A percentile compares a stretch with the other conserved stretches of the same genome.
Conservation (phyloP, 2,113 vertebrate genomes). For the Sinocyclocheilus maitianheensis region DNA sequence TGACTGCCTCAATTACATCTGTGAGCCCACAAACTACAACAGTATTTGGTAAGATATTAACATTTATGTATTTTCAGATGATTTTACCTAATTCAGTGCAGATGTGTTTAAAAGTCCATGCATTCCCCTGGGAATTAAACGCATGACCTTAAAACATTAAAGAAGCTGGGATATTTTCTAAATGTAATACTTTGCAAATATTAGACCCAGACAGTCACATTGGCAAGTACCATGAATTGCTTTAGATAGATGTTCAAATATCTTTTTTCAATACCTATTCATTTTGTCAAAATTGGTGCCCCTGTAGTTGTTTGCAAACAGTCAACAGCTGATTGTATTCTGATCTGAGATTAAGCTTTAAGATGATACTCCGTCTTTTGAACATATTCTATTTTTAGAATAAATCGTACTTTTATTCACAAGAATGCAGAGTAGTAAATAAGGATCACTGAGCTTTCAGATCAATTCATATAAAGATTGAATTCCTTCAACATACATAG, state of each 20-base stretch:
- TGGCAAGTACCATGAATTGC: background rate
- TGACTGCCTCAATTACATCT: conserved; percentile 74
- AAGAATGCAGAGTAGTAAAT: background rate
- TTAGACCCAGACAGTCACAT: background rate
- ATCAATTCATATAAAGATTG: background rate
- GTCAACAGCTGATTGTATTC: conserved; percentile 9
- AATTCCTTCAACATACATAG: background rate
- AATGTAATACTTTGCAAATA: background rate
- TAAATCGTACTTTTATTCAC: background rate
- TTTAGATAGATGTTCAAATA: background rate
- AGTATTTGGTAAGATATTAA: conserved; percentile 73
- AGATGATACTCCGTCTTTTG: background rate
- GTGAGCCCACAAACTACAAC: conserved; percentile 71
- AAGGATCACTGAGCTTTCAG: background rate
- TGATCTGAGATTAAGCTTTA: background rate
- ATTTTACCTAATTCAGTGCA: background rate
- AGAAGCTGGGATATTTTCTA: background rate
- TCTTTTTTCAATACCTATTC: conserved; percentile 2
- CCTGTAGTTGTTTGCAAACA: conserved; percentile 3
- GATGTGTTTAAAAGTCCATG: background rate
- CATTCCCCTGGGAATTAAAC: too few relatives aligned
- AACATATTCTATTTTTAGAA: conserved; percentile 4
- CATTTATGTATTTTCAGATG: background rate
- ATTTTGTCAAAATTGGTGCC: background rate
- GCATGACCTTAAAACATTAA: too few relatives aligned